Evolutionary conservation across 2,888 invertebrate species (phyloP), one percentile per base, ranked within the genome.

Genomic region (Macroteleia sp.): DNA sequence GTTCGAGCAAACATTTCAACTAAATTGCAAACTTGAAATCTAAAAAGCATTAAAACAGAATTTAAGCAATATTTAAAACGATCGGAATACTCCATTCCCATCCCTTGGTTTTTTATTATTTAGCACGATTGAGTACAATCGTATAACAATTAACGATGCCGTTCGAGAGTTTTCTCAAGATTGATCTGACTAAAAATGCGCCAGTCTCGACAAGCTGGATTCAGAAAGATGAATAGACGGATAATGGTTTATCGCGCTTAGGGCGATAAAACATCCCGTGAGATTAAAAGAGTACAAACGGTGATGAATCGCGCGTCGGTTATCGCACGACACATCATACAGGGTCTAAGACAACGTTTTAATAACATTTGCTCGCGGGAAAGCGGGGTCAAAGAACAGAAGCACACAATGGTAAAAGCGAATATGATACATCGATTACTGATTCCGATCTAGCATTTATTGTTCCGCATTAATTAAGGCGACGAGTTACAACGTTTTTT

Each of bases 161-260:
- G 41, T 54, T 54, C 6, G 22, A 41, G 25, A 34, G 19, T 44
- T 56, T 67, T 61, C 77, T 57, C 69, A 76, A 56, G 75, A 76
- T 56, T 22, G 44, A 67, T 61, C 52, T 28, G 25, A 14, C 41
- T 16, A 54, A 69, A 67, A 54, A 54, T 73, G 52, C 32, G 48
- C 52, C 41, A 14, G 20, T 56, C 39, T 57, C 56, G 41, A 41
- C 62, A 41, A 56, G 48, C 46, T 42, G 41, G 46, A 64, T 62
- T 50, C 46, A 17, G 41, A 56, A 69, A 76, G 75, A 76, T 69
- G 75, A 76, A 76, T 76, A 76, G 62, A 69, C 69, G 75, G 75
- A 76, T 69, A 76, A 76, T 76, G 62, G 69, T 76, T 76, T 76
- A 76, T 76, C 75, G 75, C 75, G 69, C 75, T 76, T 32, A 61